Base-by-base conservation (phyloP, 2,797 vertebrate species). In the Fistularia tabacaria region DNA sequence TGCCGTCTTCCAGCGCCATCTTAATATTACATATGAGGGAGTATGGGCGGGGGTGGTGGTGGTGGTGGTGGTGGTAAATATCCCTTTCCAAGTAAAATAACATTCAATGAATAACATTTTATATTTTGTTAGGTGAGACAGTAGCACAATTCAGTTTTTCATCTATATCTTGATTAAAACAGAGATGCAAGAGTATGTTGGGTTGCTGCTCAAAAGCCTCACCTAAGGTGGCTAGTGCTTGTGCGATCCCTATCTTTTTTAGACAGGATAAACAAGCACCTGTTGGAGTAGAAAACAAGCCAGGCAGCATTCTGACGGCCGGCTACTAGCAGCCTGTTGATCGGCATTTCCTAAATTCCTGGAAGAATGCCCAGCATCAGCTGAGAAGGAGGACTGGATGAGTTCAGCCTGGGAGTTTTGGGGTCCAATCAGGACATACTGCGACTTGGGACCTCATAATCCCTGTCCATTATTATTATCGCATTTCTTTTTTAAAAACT, bases 281-380 rank as follows among this genome's bases (percentile, higher is more conserved):
- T 77, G 82, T 55, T 40, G 8, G 44, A 14, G 51, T 10, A 59
- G 37, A 63, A 65, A 84, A 84, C 84, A 25, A 57, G 82, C 37
- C 41, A 0, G 38, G 45, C 59, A 49, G 36, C 72, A 81, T 86
- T 85, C 58, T 73, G 44, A 47, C 36, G 39, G n/a, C 11, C 36
- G 13, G 55, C 59, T 64, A 36, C 8, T 4, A 49, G 52, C 59
- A 70, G 61, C 66, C 25, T 12, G 65, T 46, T 54, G 41, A 51
- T 46, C 59, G 1, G 55, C 86, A 86, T 85, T 85, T 77, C 66
- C 50, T 43, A 70, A 65, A 90, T 89, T 79, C 84, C 80, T 74
- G 80, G 63, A 83, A 65, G 54, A 53, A 59, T 51, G 66, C 57
- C 60, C 38, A 43, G 57, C n/a, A 6, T 9, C 13, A 10, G 62